A percentile compares a stretch with the other conserved stretches of the same genome.
phyloP scores from a whole-genome alignment of 92 coral and sea anemone species.

The Porites lobata region DNA sequence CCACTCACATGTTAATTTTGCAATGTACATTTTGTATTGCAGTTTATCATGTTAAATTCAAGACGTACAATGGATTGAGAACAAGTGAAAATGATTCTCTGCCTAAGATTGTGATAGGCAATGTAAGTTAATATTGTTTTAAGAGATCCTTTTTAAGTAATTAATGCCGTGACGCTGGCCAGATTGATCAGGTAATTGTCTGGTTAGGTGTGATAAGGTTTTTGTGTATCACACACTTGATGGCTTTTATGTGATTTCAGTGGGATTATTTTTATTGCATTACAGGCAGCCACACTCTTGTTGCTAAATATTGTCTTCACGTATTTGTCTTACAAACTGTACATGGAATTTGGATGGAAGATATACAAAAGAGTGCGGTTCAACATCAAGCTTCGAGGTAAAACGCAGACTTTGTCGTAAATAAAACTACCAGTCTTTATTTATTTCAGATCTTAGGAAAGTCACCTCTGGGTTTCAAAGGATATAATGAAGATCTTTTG shows the following conservation, averaged over 20 bases:
- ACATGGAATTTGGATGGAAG: constrained; percentile 94
- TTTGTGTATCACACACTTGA: no score
- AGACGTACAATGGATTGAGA: constrained; percentile 61
- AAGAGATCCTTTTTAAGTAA: no score
- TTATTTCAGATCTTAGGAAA: not conserved
- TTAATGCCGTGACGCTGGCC: no score
- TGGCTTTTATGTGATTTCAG: not conserved
- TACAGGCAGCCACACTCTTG: constrained; percentile 74
- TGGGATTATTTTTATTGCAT: not conserved
- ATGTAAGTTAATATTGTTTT: constrained; percentile 58
- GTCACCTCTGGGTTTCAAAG: not conserved
- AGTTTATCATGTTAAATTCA: constrained; percentile 95
- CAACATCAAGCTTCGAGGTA: constrained; percentile 85
- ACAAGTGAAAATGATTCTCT: constrained; percentile 50
- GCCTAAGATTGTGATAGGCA: constrained; percentile 75
- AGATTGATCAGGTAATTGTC: no score
- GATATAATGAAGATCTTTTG: no score
- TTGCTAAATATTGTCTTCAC: constrained; percentile 76
- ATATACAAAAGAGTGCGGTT: constrained; percentile 89
- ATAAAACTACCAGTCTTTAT: no score
- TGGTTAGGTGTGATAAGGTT: no score
- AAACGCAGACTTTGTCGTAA: not conserved
- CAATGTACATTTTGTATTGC: constrained; percentile 1
- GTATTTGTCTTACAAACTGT: constrained; percentile 81
- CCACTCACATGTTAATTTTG: not conserved